Conservation (phyloP, 2,113 vertebrate genomes). For the Heterotilapia buettikoferi region DNA sequence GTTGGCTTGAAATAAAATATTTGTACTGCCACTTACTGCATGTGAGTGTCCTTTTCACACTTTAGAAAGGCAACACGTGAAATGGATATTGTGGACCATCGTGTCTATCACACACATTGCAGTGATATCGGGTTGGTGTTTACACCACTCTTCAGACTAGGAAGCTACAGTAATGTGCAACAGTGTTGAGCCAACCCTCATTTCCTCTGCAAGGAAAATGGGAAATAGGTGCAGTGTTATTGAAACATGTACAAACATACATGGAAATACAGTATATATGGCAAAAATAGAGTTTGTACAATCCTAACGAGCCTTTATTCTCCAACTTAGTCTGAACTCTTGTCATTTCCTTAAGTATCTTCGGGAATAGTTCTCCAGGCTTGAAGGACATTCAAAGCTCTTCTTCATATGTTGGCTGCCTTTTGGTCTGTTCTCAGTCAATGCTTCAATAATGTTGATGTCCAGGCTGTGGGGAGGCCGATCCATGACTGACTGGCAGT, state of each 20-base stretch:
- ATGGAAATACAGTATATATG: not conserved
- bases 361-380: not conserved
- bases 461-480: not conserved
- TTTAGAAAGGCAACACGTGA: not conserved
- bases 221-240: not conserved
- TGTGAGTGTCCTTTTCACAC: not conserved
- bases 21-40: not conserved
- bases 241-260: not conserved
- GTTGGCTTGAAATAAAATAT: not conserved
- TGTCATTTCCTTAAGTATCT: not conserved
- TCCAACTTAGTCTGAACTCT: not conserved
- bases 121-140: not conserved
- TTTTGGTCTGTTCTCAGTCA: not conserved
- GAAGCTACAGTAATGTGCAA: not conserved
- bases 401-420: not conserved
- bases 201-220: not conserved
- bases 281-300: not conserved
- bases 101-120: not conserved
- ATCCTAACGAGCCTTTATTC: not conserved
- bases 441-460: not conserved
- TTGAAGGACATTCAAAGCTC: not conserved
- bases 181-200: not conserved
- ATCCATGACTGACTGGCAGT: not conserved
- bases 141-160: not conserved
- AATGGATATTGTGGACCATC: not conserved